Evolutionary conservation across 2,888 invertebrate species (phyloP).

Genomic region (Yponomeuta cagnagella): DNA sequence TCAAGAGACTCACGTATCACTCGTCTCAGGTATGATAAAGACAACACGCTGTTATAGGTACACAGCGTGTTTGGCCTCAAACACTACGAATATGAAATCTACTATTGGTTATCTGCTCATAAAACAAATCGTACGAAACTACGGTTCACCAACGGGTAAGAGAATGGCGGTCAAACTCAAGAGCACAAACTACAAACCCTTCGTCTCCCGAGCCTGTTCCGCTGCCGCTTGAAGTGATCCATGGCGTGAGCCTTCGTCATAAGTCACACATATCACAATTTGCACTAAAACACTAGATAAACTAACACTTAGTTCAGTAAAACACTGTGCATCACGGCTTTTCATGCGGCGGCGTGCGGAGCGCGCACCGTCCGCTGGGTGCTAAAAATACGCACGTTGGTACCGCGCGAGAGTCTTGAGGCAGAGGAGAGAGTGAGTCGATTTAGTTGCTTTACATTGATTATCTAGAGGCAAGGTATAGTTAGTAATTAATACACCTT

Average conservation of each 20-base stretch:
- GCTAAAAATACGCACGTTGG: slow-evolving; percentile 55
- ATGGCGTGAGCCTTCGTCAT: slow-evolving; percentile 61
- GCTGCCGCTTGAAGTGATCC: slow-evolving; percentile 59
- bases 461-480: too few relatives aligned
- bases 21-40: background rate
- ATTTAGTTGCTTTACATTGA: background rate
- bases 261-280: slow-evolving; percentile 41
- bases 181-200: slow-evolving; percentile 34
- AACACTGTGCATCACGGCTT: slow-evolving; percentile 19
- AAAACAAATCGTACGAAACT: background rate
- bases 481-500: too few relatives aligned
- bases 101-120: too few relatives aligned
- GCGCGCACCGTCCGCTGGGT: slow-evolving; percentile 38
- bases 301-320: slow-evolving; percentile 28
- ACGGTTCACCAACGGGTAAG: background rate
- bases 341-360: background rate
- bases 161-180: background rate
- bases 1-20: background rate
- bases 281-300: slow-evolving; percentile 21
- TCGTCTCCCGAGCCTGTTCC: slow-evolving; percentile 46
- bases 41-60: background rate
- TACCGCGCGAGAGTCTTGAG: slow-evolving; percentile 20
- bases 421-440: background rate
- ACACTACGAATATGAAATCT: background rate
- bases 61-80: background rate